phyloP scores from a whole-genome alignment of 2,113 vertebrate species.

The Pteruthius melanotis region DNA sequence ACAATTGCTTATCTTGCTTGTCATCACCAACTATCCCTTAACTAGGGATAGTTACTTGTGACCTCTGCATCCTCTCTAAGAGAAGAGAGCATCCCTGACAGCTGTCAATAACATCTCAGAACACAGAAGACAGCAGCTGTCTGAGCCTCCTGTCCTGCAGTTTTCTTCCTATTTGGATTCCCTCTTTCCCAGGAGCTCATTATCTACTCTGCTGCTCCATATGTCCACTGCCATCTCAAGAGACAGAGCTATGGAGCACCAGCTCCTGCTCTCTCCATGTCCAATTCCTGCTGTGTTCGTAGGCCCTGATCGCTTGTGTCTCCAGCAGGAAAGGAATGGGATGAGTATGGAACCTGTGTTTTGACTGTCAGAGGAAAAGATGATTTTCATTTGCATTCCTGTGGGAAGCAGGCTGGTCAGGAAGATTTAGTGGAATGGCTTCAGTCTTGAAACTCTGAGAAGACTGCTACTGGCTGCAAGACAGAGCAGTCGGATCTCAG shows the following conservation, averaged over 20 bases:
- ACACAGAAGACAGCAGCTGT: neutral
- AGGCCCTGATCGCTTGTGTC: neutral
- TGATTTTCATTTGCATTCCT: neutral
- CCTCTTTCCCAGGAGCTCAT: neutral
- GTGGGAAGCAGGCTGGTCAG: neutral
- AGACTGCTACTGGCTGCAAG: neutral
- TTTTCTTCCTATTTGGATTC: neutral
- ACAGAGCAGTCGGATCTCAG: neutral
- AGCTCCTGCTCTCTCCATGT: neutral
- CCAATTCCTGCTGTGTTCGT: neutral
- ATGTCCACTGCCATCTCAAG: neutral
- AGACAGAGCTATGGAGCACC: neutral
- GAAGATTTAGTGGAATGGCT: neutral
- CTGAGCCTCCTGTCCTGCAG: neutral
- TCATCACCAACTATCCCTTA: neutral
- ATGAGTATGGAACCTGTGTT: neutral
- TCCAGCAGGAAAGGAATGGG: neutral
- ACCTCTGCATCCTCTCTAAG: neutral
- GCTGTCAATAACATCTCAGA: neutral
- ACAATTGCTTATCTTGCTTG: neutral
- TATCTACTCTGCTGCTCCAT: neutral
- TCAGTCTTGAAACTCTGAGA: neutral
- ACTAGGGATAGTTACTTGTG: neutral
- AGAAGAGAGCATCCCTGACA: neutral
- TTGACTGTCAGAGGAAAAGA: neutral